Evolutionary conservation across 1,140 invertebrate species (phyloP), one percentile per base, ranked within the genome.

Genomic region (Dendrolimus punctatus): DNA sequence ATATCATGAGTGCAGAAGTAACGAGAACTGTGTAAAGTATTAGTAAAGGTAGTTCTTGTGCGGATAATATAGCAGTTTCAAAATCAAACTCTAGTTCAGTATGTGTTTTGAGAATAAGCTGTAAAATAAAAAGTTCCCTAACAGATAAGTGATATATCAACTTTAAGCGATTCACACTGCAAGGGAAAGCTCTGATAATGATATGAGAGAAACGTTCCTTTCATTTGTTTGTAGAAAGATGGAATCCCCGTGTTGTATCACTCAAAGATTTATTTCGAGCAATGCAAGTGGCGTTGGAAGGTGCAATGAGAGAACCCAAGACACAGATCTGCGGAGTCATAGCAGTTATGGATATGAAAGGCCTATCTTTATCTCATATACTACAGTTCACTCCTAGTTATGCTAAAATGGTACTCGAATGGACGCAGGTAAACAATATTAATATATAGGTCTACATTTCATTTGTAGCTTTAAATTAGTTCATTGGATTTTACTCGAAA

Each of bases 311-410:
- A 44, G 94, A 95, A 68, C 93, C 93, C 0, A 83, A 88, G 46
- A 92, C 93, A 0, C 94, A 95, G 75, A 91, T 95, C 43, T 89
- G 89, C 54, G 94, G 94, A 0, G 93, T 92, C 2, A 80, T 93
- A 7, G 91, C 94, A 7, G 90, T 95, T 42, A 91, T 95, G 60
- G 93, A 95, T 73, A 93, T 95, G 92, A 92, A 94, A 57, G 94
- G 94, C 0, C 85, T 95, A 1, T 91, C 90, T 5, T 80, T 95
- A 50, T 89, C 91, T 51, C 94, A 95, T 67, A 91, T 93, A 0
- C 93, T 93, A 91, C 93, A 94, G 66, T 94, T 95, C 68, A 95
- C 93, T 0, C 94, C 94, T 4, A 90, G 91, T 0, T 95, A 95
- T 63, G 94, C 94, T 6, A 95, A 94, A 71, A 90, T 93, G 66